Evolutionary conservation across 2,113 vertebrate genomes (phyloP).

Genomic region (Calidris pugnax): DNA sequence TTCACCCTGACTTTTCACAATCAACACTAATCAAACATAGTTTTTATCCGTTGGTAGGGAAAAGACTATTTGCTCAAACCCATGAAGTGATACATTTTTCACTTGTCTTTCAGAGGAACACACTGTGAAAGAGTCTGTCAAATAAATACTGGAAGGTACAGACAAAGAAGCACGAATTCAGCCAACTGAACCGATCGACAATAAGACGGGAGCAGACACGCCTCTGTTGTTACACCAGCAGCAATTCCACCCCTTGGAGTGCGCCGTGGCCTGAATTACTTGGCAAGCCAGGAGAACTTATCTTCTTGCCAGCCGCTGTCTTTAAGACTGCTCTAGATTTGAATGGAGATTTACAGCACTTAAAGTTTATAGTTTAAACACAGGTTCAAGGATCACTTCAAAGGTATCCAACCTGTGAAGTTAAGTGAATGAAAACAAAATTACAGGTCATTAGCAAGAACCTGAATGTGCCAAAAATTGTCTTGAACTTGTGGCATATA

Average conservation of each 20-base stretch:
- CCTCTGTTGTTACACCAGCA: neutral
- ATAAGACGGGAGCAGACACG: neutral
- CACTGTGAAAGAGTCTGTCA: slow-evolving; percentile 12
- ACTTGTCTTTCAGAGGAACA: neutral
- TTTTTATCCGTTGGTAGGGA: neutral
- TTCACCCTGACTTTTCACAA: neutral
- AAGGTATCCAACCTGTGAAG: slow-evolving; percentile 36
- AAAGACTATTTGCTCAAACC: neutral
- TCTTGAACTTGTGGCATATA: neutral
- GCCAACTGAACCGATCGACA: neutral
- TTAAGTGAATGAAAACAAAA: neutral
- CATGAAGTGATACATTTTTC: neutral
- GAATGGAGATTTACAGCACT: slow-evolving; percentile 47
- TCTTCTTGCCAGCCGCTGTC: slow-evolving; percentile 32
- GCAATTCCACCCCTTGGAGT: neutral
- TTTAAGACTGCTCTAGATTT: slow-evolving; percentile 41
- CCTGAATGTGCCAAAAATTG: neutral
- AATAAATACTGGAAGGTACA: slow-evolving; percentile 46
- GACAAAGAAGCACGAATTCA: slow-evolving; percentile 10
- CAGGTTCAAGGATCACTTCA: slow-evolving; percentile 34
- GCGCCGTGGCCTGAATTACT: neutral
- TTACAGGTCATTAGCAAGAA: neutral
- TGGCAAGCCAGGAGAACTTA: slow-evolving; percentile 40
- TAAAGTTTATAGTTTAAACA: slow-evolving; percentile 53
- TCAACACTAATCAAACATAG: neutral